A percentile compares a stretch with the other conserved stretches of the same genome.
Conservation (phyloP, 1,140 invertebrate genomes). For the Drosophila ercepeae region DNA sequence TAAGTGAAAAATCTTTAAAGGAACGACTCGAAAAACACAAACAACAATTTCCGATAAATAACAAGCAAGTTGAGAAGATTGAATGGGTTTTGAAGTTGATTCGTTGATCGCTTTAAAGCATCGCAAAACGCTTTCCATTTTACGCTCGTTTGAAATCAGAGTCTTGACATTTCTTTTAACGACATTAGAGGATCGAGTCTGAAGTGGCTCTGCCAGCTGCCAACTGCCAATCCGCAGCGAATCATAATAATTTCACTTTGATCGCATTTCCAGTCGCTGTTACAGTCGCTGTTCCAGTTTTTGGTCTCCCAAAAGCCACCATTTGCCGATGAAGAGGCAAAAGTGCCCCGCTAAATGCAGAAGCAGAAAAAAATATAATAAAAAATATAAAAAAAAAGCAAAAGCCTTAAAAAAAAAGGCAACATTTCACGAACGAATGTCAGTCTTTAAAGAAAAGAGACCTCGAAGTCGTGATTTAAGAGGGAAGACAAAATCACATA, state of each 20-base stretch:
- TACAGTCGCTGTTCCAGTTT: slow-evolving; percentile 41
- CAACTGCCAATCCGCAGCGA: slow-evolving; percentile 52
- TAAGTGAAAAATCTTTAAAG: too few species aligned
- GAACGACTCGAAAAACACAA: too few species aligned
- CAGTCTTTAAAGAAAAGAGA: too few species aligned
- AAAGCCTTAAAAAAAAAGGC: too few species aligned
- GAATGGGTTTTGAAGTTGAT: slow-evolving; percentile 42
- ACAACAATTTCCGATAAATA: too few species aligned
- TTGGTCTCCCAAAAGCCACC: slow-evolving; percentile 10
- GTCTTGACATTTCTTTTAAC: slow-evolving; percentile 46
- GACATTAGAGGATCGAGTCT: too few species aligned
- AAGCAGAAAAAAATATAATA: slow-evolving; percentile 17
- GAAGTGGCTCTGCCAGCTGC: too few species aligned
- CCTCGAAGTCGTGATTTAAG: too few species aligned
- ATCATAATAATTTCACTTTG: slow-evolving; percentile 78
- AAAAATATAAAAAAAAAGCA: slow-evolving; percentile 8
- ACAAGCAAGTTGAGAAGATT: slow-evolving; percentile 1
- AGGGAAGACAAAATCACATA: too few species aligned
- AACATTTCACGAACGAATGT: too few species aligned
- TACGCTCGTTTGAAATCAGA: slow-evolving; percentile 39
- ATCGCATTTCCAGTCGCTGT: slow-evolving; percentile 32
- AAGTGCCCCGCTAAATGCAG: slow-evolving; percentile 56
- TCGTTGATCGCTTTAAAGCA: slow-evolving; percentile 38
- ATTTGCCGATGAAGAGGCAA: slow-evolving; percentile 63
- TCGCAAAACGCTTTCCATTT: slow-evolving; percentile 58